A percentile compares a stretch with the other conserved stretches of the same genome.
phyloP scores from a whole-genome alignment of 2,888 invertebrate species.

The Dolichopus griseipennis region DNA sequence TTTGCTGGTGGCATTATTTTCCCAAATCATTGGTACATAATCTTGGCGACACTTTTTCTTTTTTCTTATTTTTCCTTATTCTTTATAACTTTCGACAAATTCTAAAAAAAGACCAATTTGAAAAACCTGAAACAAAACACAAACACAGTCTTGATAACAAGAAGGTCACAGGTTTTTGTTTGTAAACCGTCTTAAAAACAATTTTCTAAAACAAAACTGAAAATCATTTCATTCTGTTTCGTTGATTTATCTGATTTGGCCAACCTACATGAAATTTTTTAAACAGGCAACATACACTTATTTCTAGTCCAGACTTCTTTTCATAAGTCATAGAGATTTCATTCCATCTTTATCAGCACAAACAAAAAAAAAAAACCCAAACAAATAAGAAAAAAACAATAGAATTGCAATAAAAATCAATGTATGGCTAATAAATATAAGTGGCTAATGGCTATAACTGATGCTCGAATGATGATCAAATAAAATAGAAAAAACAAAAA shows the following conservation, averaged over 20 bases:
- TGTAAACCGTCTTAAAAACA: not conserved
- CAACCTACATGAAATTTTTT: not conserved
- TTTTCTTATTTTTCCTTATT: not conserved
- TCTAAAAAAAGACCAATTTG: too few species aligned
- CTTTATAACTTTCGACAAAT: not conserved
- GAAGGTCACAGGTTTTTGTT: not conserved
- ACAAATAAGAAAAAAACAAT: too few species aligned
- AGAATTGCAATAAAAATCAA: too few species aligned
- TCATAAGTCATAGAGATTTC: too few species aligned
- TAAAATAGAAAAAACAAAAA: too few species aligned
- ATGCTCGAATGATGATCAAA: too few species aligned
- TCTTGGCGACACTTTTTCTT: not conserved
- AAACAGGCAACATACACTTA: not conserved
- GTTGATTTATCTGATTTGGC: not conserved
- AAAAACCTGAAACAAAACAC: not conserved
- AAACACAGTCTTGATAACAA: not conserved
- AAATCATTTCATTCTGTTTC: not conserved
- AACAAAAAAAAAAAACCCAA: too few species aligned
- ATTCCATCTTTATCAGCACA: too few species aligned
- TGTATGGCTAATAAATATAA: too few species aligned
- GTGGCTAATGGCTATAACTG: too few species aligned
- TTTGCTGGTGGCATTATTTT: conserved; percentile 3
- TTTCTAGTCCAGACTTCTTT: not conserved
- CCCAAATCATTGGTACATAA: not conserved
- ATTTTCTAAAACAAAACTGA: not conserved